A percentile compares a stretch with the other conserved stretches of the same genome.
Conservation (phyloP, 2,797 vertebrate species). For the Kryptolebias ocellatus region DNA sequence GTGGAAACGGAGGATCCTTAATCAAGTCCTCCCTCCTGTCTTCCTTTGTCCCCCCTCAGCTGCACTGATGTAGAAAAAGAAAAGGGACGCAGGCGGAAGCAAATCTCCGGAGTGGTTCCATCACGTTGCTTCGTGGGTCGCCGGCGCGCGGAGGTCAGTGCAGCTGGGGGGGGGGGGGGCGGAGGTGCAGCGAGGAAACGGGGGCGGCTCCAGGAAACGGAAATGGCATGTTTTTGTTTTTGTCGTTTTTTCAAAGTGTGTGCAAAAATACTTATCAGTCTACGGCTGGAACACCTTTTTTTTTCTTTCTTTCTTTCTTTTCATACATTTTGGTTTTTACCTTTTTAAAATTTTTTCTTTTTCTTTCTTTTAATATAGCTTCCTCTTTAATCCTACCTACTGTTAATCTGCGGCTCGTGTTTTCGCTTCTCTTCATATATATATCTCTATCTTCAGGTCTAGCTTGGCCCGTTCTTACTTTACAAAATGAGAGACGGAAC, state of each 20-base stretch:
- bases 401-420: slow-evolving; percentile 68
- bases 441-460: slow-evolving; percentile 81
- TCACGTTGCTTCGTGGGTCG: slow-evolving; percentile 67
- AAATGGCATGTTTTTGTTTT: slow-evolving; percentile 45
- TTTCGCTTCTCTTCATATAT: slow-evolving; percentile 78
- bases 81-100: slow-evolving; percentile 47
- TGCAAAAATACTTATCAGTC: slow-evolving; percentile 84
- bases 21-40: slow-evolving; percentile 4
- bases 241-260: slow-evolving; percentile 69
- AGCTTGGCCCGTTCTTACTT: slow-evolving; percentile 78
- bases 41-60: slow-evolving; percentile 28
- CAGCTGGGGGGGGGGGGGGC: slow-evolving; percentile 49
- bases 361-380: slow-evolving; percentile 73
- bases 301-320: background rate
- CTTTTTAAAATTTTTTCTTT: slow-evolving; percentile 41
- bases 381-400: slow-evolving; percentile 68
- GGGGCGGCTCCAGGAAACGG: slow-evolving; percentile 39
- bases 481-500: slow-evolving; percentile 88
- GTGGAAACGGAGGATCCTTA: slow-evolving; percentile 27
- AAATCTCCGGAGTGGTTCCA: slow-evolving; percentile 77
- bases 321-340: slow-evolving; percentile 67
- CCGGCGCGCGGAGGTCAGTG: slow-evolving; percentile 40
- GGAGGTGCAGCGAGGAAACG: background rate
- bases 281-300: slow-evolving; percentile 73
- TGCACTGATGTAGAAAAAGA: slow-evolving; percentile 35